phyloP scores from a whole-genome alignment of 1,140 invertebrate species.

The fruit fly (Drosophila melanogaster) region Release_6_plus_ISO1_MT NT_037436.4:1477501-1478000 shows the following conservation, averaged over 20 bases:
- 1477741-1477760: constrained; percentile 48
- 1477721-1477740: constrained; percentile 33
- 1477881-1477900: constrained; percentile 46
- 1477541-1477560: background rate
- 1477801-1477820: constrained; percentile 56
- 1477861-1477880: constrained; percentile 51
- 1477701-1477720: background rate
- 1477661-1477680: constrained; percentile 7
- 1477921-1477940: constrained; percentile 66
- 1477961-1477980: constrained; percentile 61
- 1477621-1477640: background rate
- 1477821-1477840: constrained; percentile 40
- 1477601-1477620: background rate
- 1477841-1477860: constrained; percentile 56
- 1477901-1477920: constrained; percentile 51
- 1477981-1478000: constrained; percentile 59
- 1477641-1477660: background rate
- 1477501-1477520: too few species aligned
- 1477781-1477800: constrained; percentile 56
- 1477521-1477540: too few species aligned
- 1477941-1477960: constrained; percentile 41
- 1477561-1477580: constrained; percentile 1
- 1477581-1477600: background rate
- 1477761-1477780: constrained; percentile 43
- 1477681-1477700: background rate